Evolutionary conservation across 2,888 invertebrate genomes (phyloP).

Genomic region (Agrotis clavis): DNA sequence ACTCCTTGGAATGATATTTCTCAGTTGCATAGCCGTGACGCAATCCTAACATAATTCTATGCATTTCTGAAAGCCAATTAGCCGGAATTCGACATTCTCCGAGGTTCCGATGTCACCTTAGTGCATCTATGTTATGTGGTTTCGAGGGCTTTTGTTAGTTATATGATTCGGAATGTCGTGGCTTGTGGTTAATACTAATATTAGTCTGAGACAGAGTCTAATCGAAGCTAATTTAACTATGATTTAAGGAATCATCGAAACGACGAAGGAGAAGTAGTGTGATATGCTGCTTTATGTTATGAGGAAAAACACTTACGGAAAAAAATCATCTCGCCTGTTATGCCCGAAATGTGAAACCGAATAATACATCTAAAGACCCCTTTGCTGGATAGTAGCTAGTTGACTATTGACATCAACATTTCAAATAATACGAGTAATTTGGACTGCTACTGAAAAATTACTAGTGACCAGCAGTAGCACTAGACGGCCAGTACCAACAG

Average conservation of each 20-base stretch:
- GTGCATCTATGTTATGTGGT: not conserved
- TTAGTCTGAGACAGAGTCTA: not conserved
- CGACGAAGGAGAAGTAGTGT: too few species aligned
- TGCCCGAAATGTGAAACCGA: not conserved
- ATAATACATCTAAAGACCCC: not conserved
- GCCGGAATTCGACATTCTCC: not conserved
- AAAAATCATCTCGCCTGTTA: not conserved
- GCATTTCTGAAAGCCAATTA: conserved; percentile 21
- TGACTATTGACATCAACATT: not conserved
- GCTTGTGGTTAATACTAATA: not conserved
- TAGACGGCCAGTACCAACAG: not conserved
- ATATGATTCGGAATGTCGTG: not conserved
- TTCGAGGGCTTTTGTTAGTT: not conserved
- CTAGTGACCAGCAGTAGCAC: not conserved
- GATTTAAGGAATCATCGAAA: too few species aligned
- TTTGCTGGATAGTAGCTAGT: not conserved
- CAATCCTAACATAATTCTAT: conserved; percentile 4
- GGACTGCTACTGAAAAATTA: not conserved
- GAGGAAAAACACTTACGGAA: too few species aligned
- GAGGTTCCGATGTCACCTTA: not conserved
- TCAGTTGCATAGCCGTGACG: not conserved
- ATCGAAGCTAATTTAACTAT: too few species aligned
- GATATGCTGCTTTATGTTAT: not conserved
- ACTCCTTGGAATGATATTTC: conserved; percentile 14
- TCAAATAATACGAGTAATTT: not conserved